Percentiles rank a stretch among this genome's conserved stretches.
phyloP scores from a whole-genome alignment of 2,888 invertebrate genomes.

The Mycogona germanica region DNA sequence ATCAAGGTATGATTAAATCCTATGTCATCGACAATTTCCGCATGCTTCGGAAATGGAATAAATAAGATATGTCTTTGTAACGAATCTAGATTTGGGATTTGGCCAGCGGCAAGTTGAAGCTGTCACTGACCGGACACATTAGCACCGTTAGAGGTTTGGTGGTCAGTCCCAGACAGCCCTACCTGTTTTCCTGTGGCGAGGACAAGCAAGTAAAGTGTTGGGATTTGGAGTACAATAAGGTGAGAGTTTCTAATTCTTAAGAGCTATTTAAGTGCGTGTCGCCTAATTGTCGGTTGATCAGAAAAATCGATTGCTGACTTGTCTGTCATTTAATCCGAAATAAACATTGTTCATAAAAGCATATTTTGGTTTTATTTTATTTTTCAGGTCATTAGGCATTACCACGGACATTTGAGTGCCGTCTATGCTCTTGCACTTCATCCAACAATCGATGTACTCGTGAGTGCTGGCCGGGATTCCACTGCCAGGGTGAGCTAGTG shows the following conservation, averaged over 20 bases:
- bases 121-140: conserved; percentile 96
- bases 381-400: conserved; percentile 81
- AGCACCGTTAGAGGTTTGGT: conserved; percentile 93
- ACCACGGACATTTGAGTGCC: conserved; percentile 97
- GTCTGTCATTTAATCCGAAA: too few relatives aligned
- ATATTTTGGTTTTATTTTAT: conserved; percentile 14
- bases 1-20: conserved; percentile 53
- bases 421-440: conserved; percentile 88
- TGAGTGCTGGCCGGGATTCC: conserved; percentile 88
- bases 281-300: too few relatives aligned
- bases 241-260: too few relatives aligned
- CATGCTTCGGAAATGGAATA: neutral
- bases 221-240: conserved; percentile 99
- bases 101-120: conserved; percentile 85
- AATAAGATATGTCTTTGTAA: conserved; percentile 7
- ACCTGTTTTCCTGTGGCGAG: conserved; percentile 97
- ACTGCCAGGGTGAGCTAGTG: conserved; percentile 56
- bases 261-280: too few relatives aligned
- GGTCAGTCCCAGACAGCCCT: conserved; percentile 89
- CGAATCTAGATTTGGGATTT: conserved; percentile 79
- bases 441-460: conserved; percentile 86
- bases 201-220: conserved; percentile 99
- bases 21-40: neutral
- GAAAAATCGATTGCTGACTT: neutral
- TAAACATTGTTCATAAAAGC: neutral